phyloP scores from a whole-genome alignment of 2,797 vertebrate genomes.

The Todus mexicanus region DNA sequence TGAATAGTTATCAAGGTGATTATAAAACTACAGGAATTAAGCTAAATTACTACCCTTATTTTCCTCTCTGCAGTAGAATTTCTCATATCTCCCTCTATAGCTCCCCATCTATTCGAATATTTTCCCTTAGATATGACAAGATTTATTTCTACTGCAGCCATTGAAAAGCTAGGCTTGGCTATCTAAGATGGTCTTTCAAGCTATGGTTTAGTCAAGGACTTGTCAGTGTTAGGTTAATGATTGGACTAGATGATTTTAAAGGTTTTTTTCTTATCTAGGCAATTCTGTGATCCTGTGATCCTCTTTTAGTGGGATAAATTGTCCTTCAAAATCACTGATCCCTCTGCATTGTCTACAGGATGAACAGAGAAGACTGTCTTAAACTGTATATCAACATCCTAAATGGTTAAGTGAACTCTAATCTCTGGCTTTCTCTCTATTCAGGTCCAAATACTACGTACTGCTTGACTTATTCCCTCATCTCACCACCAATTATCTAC shows the following conservation, averaged over 20 bases:
- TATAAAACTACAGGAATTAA: slow-evolving; percentile 14
- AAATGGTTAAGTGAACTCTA: background rate
- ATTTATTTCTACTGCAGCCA: background rate
- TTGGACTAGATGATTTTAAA: too few species aligned
- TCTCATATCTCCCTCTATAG: background rate
- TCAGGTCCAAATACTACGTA: background rate
- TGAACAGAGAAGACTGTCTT: background rate
- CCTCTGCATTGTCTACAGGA: background rate
- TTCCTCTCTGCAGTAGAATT: background rate
- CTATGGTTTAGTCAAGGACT: background rate
- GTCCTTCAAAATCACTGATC: background rate
- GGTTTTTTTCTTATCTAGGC: too few species aligned
- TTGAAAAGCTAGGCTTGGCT: background rate
- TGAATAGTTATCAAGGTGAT: slow-evolving; percentile 18
- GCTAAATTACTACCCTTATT: background rate
- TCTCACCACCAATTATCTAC: background rate
- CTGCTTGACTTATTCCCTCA: background rate
- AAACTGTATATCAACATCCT: background rate
- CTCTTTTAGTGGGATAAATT: background rate
- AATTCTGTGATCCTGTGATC: too few species aligned
- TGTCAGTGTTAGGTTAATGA: too few species aligned
- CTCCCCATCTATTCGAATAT: background rate
- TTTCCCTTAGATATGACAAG: background rate
- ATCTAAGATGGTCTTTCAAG: background rate
- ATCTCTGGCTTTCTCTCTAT: background rate